Percentiles rank a stretch among this genome's conserved stretches.
Conservation (phyloP, 2,888 invertebrate genomes). For the Gasteruption jaculator region DNA sequence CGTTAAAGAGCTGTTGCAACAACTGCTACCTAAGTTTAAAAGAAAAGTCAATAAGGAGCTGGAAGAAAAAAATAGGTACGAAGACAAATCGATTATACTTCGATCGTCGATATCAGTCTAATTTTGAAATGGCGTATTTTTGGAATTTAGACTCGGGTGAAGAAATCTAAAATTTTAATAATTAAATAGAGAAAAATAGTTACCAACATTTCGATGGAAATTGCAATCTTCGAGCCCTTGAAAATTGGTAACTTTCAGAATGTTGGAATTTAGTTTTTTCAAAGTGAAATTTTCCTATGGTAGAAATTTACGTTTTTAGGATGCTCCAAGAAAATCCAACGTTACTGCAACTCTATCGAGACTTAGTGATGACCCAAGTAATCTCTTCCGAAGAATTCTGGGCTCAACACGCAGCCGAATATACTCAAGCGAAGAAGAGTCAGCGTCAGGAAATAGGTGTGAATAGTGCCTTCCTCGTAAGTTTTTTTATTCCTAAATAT, state of each 20-base stretch:
- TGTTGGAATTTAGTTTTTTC: no score
- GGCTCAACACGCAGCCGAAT: conserved; percentile 80
- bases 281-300: no score
- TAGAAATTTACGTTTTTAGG: conserved; percentile 40
- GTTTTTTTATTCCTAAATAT: no score
- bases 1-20: conserved; percentile 87
- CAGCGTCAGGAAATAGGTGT: conserved; percentile 83
- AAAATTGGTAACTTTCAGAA: no score
- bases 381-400: conserved; percentile 98
- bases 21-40: conserved; percentile 89
- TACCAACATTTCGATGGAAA: no score
- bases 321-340: conserved; percentile 86
- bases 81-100: conserved; percentile 22
- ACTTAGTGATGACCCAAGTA: conserved; percentile 93
- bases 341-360: conserved; percentile 90
- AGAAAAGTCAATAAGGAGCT: conserved; percentile 86
- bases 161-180: no score
- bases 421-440: conserved; percentile 67
- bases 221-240: no score
- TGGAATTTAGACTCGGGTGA: no score
- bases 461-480: conserved; percentile 61
- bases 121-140: no score
- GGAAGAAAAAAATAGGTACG: conserved; percentile 81
- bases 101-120: no score
- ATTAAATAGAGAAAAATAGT: no score